Evolutionary conservation across 2,888 invertebrate genomes (phyloP).

Genomic region (Plemyria rubiginata): DNA sequence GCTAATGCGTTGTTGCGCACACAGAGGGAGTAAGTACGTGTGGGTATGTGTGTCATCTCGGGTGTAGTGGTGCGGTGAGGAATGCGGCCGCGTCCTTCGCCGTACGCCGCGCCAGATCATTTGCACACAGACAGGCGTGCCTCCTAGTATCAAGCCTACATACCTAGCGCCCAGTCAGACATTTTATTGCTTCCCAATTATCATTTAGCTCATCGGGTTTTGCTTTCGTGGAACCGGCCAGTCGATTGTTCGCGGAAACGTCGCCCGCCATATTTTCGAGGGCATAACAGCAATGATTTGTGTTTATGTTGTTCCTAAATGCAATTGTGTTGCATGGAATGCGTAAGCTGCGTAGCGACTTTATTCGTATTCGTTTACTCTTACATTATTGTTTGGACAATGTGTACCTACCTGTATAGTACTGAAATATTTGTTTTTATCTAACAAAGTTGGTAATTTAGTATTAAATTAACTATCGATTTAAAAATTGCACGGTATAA

Average conservation of each 20-base stretch:
- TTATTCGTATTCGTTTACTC: slow-evolving; percentile 25
- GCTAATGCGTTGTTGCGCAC: slow-evolving; percentile 60
- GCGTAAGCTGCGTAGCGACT: slow-evolving; percentile 23
- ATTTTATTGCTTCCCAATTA: slow-evolving; percentile 76
- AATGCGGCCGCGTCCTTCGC: slow-evolving; percentile 84
- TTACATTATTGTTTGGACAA: slow-evolving; percentile 10
- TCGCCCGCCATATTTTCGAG: slow-evolving; percentile 33
- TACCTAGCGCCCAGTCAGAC: slow-evolving; percentile 58
- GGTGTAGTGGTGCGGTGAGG: slow-evolving; percentile 71
- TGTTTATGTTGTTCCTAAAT: slow-evolving; percentile 28
- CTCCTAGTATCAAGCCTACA: slow-evolving; percentile 43
- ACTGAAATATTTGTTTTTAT: slow-evolving; percentile 4
- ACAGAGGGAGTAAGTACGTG: slow-evolving; percentile 54
- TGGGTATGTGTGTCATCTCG: slow-evolving; percentile 77
- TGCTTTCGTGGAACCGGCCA: slow-evolving; percentile 39
- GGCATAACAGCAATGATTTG: slow-evolving; percentile 41
- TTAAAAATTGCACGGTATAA: neutral
- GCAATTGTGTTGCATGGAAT: slow-evolving; percentile 30
- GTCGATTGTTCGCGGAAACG: slow-evolving; percentile 44
- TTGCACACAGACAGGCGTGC: slow-evolving; percentile 78
- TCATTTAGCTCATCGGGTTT: slow-evolving; percentile 61
- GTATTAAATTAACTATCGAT: neutral
- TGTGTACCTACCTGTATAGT: neutral
- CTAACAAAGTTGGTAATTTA: neutral
- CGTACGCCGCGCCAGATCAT: slow-evolving; percentile 76